Evolutionary conservation across 2,113 vertebrate genomes (phyloP).

Genomic region (Morphnarchus princeps): DNA sequence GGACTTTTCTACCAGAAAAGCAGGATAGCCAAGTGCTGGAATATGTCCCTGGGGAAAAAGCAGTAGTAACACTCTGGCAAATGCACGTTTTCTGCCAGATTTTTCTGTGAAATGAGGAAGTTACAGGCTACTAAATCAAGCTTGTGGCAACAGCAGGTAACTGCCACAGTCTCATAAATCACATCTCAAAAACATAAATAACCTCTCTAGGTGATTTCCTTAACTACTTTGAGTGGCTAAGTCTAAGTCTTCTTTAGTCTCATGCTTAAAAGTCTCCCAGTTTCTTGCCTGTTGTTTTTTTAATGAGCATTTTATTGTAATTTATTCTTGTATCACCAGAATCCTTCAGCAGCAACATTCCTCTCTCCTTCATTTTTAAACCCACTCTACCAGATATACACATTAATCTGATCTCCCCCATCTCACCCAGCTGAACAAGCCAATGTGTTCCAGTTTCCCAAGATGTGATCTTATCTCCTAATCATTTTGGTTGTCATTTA

Average conservation of each 20-base stretch:
- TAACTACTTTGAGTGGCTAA: background rate
- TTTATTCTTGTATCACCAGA: background rate
- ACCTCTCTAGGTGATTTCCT: background rate
- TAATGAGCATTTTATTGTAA: background rate
- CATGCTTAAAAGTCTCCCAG: background rate
- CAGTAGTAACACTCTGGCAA: background rate
- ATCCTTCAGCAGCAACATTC: background rate
- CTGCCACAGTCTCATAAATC: background rate
- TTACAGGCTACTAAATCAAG: background rate
- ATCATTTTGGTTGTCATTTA: background rate
- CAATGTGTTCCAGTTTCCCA: background rate
- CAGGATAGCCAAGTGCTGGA: background rate
- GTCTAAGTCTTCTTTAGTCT: background rate
- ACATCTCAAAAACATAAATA: background rate
- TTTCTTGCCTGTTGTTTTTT: background rate
- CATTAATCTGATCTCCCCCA: background rate
- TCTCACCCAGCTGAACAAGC: background rate
- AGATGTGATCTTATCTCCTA: background rate
- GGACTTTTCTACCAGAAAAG: background rate
- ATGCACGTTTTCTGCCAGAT: background rate
- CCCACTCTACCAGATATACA: background rate
- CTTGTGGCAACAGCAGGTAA: background rate
- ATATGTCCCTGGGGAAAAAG: background rate
- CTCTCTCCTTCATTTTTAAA: background rate
- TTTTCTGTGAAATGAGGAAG: conserved; percentile 2